Evolutionary conservation across 2,888 invertebrate species (phyloP), one percentile per base, ranked within the genome.

Genomic region (Mallateleia sp.): DNA sequence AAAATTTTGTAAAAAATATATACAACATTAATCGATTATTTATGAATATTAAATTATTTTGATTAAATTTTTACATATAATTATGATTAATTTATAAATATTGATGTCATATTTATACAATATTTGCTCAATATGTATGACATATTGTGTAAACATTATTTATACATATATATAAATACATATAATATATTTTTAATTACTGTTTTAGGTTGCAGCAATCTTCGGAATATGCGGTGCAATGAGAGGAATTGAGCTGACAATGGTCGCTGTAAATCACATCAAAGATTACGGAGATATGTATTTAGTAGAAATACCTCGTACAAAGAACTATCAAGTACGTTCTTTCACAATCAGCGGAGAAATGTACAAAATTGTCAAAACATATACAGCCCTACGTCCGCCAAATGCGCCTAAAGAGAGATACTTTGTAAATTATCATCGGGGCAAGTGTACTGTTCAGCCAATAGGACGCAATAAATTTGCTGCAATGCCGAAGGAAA

Each of bases 391-490:
- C 42, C 20, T 87, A 18, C 66, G 87, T 42, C 81, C 81, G 11
- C 2, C 38, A 66, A 78, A 81, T 42, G 64, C 72, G 15, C 60
- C 66, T 4, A 15, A 38, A 34, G 38, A 75, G 1, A 52, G 89
- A 9, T 71, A 50, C 47, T 88, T 90, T 64, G 11, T 89, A 15
- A 85, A 69, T 72, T 91, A 89, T 71, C 85, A 88, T 18, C 75
- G 83, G 9, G 88, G 89, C 8, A 88, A 83, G 84, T 91, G 87
- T 24, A 86, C 80, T 9, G 25, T 45, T 24, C 86, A 85, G 74
- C 62, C 85, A 5, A 85, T 89, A 9, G 89, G 89, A 2, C 82
- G 83, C 28, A 89, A 90, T 15, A 89, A 87, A 75, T 85, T 91
- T 69, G 83, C 78, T 56, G 25, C 45, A 34, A 88, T 90, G 84